Conservation (phyloP, 2,113 vertebrate genomes). For the Eretmochelys imbricata region DNA sequence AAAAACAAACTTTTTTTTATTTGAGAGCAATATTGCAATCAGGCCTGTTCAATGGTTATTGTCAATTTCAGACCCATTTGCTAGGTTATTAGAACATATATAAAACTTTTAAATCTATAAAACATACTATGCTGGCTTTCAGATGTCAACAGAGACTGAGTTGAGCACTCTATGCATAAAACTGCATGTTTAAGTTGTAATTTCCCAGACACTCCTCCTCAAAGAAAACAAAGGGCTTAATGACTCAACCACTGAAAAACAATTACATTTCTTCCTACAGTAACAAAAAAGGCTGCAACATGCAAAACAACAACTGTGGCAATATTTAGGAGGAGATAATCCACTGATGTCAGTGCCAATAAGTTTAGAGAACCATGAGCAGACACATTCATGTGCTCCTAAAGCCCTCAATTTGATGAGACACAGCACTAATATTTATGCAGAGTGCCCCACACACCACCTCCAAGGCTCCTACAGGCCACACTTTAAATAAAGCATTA, state of each 20-base stretch:
- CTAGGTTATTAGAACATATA: neutral
- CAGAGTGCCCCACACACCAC: neutral
- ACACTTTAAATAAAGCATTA: neutral
- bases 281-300: fast-evolving
- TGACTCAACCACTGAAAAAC: neutral
- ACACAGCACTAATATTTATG: neutral
- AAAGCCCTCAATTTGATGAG: neutral
- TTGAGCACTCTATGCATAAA: neutral
- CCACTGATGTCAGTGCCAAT: neutral
- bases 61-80: neutral
- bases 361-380: neutral
- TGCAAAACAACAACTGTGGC: neutral
- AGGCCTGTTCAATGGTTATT: neutral
- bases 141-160: neutral
- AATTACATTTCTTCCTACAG: fast-evolving
- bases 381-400: neutral
- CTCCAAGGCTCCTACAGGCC: neutral
- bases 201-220: neutral
- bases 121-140: neutral
- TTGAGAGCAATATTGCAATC: neutral
- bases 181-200: neutral
- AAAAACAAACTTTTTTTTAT: neutral
- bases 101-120: neutral
- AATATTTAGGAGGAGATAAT: neutral
- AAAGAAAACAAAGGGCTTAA: neutral